Conservation (phyloP, 1,140 invertebrate genomes). For the Leptestheria dahalacensis region DNA sequence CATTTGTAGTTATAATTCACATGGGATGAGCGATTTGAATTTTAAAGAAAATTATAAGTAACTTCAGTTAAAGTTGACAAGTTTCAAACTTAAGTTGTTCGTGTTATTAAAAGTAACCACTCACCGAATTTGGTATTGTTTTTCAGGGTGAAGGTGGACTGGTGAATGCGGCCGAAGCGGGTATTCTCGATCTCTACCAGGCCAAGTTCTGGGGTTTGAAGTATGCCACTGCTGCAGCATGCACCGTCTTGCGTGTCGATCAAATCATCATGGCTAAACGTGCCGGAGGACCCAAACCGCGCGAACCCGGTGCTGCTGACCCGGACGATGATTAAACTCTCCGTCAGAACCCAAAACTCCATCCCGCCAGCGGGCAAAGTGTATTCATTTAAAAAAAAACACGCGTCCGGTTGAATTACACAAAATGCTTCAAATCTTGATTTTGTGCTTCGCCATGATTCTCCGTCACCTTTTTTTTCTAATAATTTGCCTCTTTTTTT, state of each 20-base stretch:
- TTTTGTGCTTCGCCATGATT: no score
- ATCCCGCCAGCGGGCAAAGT: no score
- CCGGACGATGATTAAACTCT: slow-evolving; percentile 38
- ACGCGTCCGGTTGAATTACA: no score
- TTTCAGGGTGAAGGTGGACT: slow-evolving; percentile 41
- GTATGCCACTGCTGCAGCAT: slow-evolving; percentile 82
- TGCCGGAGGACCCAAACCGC: slow-evolving; percentile 84
- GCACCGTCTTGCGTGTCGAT: slow-evolving; percentile 91
- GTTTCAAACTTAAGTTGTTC: slow-evolving; percentile 15
- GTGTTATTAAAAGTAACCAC: no score
- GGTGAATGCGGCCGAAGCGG: slow-evolving; percentile 54
- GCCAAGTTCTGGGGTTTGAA: slow-evolving; percentile 88
- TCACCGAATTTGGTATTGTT: no score
- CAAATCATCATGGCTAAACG: slow-evolving; percentile 97
- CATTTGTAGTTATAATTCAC: no score
- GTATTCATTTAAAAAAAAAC: no score
- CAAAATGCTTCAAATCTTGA: no score
- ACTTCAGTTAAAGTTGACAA: background rate
- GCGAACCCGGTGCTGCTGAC: slow-evolving; percentile 39
- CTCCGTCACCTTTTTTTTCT: no score
- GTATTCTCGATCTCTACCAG: slow-evolving; percentile 69
- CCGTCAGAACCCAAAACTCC: no score
- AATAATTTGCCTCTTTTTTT: no score
- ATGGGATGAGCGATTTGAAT: no score
- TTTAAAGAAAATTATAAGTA: background rate